Conservation (phyloP, 2,797 vertebrate genomes). For the Semotilus atromaculatus region DNA sequence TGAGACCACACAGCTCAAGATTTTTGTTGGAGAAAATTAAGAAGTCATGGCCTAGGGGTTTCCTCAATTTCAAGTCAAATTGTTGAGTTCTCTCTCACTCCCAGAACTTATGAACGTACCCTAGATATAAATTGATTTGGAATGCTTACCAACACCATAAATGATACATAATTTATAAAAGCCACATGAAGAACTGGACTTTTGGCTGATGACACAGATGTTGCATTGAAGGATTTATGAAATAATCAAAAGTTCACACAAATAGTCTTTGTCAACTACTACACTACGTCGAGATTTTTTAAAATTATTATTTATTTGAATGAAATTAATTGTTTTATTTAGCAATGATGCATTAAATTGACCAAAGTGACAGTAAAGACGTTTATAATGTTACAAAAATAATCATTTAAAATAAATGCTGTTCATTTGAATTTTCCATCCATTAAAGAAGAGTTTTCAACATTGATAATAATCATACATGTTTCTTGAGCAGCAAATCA, state of each 20-base stretch:
- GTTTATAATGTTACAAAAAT: background rate
- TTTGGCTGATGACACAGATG: background rate
- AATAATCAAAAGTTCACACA: background rate
- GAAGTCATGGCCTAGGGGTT: background rate
- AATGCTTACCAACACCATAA: background rate
- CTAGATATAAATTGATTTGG: constrained; percentile 31
- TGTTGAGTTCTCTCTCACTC: constrained; percentile 25
- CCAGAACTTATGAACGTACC: background rate
- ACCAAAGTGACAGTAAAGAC: background rate
- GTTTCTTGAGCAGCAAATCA: background rate
- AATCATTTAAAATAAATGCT: no score
- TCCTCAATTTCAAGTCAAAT: background rate
- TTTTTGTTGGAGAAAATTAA: constrained; percentile 25
- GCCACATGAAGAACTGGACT: background rate
- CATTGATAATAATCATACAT: background rate
- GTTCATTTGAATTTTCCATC: background rate
- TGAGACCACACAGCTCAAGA: background rate
- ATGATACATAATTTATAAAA: constrained; percentile 33
- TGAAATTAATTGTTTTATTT: background rate
- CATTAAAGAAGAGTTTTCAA: background rate
- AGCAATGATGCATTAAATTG: background rate
- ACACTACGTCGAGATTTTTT: background rate
- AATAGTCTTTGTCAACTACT: background rate
- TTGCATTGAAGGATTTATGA: background rate
- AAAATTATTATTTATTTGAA: background rate